phyloP scores from a whole-genome alignment of 2,888 invertebrate genomes.

The Cantharis lateralis region DNA sequence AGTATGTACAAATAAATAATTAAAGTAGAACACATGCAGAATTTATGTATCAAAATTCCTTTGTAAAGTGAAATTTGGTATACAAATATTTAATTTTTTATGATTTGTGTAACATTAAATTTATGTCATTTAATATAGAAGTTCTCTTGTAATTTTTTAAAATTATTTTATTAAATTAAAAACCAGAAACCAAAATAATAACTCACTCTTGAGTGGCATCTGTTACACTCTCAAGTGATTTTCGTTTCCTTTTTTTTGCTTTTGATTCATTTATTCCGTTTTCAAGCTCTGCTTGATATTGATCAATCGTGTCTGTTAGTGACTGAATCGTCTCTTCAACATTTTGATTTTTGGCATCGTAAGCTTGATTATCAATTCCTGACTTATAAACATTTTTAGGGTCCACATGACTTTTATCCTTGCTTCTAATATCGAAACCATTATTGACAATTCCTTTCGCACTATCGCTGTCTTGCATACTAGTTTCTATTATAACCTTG shows the following conservation, averaged over 20 bases:
- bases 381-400: neutral
- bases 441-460: slow-evolving; percentile 25
- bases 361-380: slow-evolving; percentile 42
- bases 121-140: neutral
- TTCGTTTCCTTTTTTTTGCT: slow-evolving; percentile 5
- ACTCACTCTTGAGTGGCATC: neutral
- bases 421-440: slow-evolving; percentile 24
- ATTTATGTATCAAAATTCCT: neutral
- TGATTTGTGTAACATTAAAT: neutral
- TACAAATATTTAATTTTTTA: neutral
- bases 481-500: neutral
- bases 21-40: neutral
- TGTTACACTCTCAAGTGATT: neutral
- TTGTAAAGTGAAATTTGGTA: neutral
- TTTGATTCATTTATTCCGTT: slow-evolving; percentile 53
- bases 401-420: slow-evolving; percentile 4
- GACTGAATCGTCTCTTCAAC: slow-evolving; percentile 45
- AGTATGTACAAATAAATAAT: neutral
- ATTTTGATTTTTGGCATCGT: slow-evolving; percentile 33
- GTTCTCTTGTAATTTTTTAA: neutral
- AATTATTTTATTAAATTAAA: neutral
- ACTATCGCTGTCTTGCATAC: neutral
- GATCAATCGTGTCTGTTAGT: slow-evolving; percentile 47
- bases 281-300: slow-evolving; percentile 52
- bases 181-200: neutral